phyloP scores from a whole-genome alignment of 2,888 invertebrate species.

The Graphium colonna region DNA sequence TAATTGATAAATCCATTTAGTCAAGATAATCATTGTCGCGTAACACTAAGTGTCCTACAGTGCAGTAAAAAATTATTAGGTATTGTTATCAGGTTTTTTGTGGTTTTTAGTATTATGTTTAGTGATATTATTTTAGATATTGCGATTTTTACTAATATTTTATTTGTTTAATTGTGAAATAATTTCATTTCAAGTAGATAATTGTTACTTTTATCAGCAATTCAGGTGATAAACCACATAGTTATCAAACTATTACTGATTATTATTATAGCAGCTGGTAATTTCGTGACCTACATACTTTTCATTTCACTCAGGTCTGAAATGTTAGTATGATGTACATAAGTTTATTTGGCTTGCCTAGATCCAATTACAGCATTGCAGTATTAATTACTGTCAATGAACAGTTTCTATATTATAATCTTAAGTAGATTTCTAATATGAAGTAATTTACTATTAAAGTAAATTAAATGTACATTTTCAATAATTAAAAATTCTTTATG shows the following conservation, averaged over 20 bases:
- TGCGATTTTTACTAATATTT: too few species aligned
- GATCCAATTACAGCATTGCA: constrained; percentile 5
- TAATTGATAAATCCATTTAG: constrained; percentile 27
- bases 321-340: not conserved
- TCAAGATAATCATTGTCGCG: constrained; percentile 32
- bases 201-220: too few species aligned
- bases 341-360: constrained; percentile 1
- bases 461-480: too few species aligned
- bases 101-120: not conserved
- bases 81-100: constrained; percentile 2
- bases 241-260: too few species aligned
- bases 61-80: constrained; percentile 34
- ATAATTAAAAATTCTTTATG: too few species aligned
- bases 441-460: too few species aligned
- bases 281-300: too few species aligned
- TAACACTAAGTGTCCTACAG: constrained; percentile 37
- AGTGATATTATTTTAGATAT: not conserved
- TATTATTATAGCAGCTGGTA: too few species aligned
- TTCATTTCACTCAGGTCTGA: not conserved
- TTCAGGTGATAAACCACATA: too few species aligned
- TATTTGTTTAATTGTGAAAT: not conserved
- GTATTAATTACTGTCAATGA: constrained; percentile 9
- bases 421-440: too few species aligned
- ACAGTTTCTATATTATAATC: not conserved
- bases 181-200: too few species aligned